Evolutionary conservation across 1,140 invertebrate genomes (phyloP), one percentile per base, ranked within the genome.

Genomic region (Papilio glaucus): DNA sequence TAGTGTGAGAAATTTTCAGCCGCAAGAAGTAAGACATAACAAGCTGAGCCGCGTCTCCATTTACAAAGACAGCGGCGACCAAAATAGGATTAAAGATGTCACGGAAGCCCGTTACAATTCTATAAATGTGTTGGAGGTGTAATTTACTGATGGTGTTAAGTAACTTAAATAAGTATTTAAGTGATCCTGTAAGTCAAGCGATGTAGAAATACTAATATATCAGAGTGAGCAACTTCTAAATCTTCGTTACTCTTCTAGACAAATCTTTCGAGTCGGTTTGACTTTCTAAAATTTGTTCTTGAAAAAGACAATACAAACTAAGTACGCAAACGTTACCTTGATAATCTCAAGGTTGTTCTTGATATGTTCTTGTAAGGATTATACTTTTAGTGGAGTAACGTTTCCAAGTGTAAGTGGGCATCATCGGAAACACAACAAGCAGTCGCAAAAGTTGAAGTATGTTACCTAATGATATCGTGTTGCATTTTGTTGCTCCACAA

Each of bases 141-240:
- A 77, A 80, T 78, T 80, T 71, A 82, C 72, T 45, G 72, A 72
- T 72, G 65, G 77, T 79, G 81, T 79, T 83, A 79, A 80, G 76
- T 78, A 72, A 81, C 75, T 84, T 77, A 75, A 77, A 81, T 79
- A 82, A 77, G 78, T 77, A 73, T 82, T 77, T 78, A 75, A 83
- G 75, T 76, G 67, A 74, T 39, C 73, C 63, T 72, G 49, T 77
- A 79, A 81, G 72, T 84, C 71, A 61, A 72, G 57, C 53, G 41
- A 53, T 73, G 39, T 70, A 42, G n/a, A 69, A 21, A 13, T 57
- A 3, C 18, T 33, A 71, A 74, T 53, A 9, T 38, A 49, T 49
- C 39, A 71, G 69, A 74, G 68, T 41, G 49, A 60, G 29, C 67
- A 63, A 37, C 4, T 29, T 29, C 18, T 37, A 39, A 42, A 72